These are phyloP conservation scores for Parauchenoglanis ngamensis DNA, from an alignment of 2,797 vertebrate species.

Conservation along the genomic window DNA sequence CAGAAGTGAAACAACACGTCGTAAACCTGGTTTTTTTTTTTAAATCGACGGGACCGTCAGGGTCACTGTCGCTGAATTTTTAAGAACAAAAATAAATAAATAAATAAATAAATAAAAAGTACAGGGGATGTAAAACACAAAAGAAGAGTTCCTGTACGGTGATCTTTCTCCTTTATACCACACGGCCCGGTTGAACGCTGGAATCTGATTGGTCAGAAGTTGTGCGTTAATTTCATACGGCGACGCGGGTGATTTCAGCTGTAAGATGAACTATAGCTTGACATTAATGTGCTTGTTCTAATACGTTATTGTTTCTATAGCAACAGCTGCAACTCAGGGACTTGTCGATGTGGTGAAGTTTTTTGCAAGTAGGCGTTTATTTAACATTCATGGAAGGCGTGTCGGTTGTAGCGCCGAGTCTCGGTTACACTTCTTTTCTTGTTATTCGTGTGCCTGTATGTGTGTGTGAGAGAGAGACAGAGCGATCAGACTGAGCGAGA, in stretches of 20 bases:
- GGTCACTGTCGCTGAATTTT: neutral
- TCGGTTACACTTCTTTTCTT: neutral
- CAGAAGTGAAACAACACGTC: constrained; percentile 56
- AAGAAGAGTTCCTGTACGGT: neutral
- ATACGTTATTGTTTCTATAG: neutral
- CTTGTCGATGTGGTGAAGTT: neutral
- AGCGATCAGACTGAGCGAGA: neutral
- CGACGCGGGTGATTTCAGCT: no score
- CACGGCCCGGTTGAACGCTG: neutral
- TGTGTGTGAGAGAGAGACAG: neutral
- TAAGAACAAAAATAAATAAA: neutral
- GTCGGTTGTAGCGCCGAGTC: neutral
- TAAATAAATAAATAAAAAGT: no score
- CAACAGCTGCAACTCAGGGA: neutral
- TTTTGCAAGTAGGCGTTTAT: neutral
- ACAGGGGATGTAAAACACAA: neutral
- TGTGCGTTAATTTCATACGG: neutral
- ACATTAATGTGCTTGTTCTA: neutral
- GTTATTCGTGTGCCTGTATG: neutral
- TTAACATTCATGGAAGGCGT: neutral
- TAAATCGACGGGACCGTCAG: neutral
- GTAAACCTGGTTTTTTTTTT: constrained; percentile 3
- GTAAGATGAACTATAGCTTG: neutral
- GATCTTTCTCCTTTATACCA: neutral
- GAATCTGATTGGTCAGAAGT: neutral